Percentiles rank a stretch among this genome's conserved stretches.
These are phyloP conservation scores for Silurus meridionalis DNA, from an alignment of 2,113 vertebrate species.

Conservation along the genomic window DNA sequence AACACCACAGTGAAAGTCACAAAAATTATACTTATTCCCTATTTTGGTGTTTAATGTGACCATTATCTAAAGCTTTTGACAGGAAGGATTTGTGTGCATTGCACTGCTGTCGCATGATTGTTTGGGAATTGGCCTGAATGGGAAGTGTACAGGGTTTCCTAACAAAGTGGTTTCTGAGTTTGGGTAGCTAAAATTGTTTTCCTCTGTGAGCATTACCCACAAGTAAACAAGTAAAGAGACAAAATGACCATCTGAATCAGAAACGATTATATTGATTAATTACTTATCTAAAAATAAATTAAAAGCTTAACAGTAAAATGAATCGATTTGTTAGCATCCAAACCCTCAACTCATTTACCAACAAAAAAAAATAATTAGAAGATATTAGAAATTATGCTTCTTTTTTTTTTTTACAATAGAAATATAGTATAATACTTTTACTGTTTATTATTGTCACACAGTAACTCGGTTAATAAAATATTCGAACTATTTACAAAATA, in stretches of 20 bases:
- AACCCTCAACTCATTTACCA: background rate
- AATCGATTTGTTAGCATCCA: background rate
- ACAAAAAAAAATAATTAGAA: background rate
- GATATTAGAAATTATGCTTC: background rate
- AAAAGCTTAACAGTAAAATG: background rate
- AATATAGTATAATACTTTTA: background rate
- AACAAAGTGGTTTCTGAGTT: background rate
- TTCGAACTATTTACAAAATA: constrained; percentile 4
- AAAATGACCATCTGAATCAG: background rate
- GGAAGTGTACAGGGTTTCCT: background rate
- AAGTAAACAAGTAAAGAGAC: background rate
- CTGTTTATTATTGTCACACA: background rate
- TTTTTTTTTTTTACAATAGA: background rate
- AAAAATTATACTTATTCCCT: background rate
- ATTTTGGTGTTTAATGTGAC: background rate
- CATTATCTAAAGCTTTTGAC: background rate
- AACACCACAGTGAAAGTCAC: background rate
- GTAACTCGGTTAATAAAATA: background rate
- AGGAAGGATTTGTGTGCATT: background rate
- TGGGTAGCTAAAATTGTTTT: background rate
- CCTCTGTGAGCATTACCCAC: background rate
- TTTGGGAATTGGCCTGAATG: background rate
- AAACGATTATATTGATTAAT: background rate
- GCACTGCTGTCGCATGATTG: background rate
- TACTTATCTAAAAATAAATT: background rate